These are phyloP conservation scores for Sphaerolaimus hirsutus DNA, from an alignment of 2,888 invertebrate genomes.

Conservation along the genomic window DNA sequence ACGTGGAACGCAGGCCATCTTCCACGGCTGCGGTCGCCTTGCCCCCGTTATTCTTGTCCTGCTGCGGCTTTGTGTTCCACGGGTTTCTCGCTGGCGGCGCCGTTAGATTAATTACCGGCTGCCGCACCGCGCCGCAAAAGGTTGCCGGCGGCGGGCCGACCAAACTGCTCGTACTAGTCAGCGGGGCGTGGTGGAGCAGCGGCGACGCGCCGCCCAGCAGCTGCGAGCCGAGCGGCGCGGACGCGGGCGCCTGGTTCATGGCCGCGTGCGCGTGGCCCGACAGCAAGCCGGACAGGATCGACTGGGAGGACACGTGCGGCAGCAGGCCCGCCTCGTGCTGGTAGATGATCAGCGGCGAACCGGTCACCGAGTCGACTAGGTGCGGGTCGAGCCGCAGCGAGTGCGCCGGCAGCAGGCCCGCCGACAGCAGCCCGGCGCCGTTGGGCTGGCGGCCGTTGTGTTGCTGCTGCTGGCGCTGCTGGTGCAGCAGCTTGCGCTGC, in stretches of 20 bases:
- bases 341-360: not conserved
- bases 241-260: not conserved
- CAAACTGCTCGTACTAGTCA: too few relatives aligned
- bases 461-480: not conserved
- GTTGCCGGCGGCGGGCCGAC: too few relatives aligned
- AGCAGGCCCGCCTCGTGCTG: not conserved
- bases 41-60: too few relatives aligned
- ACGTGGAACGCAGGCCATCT: too few relatives aligned
- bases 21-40: too few relatives aligned
- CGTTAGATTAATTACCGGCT: too few relatives aligned
- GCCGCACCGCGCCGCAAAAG: too few relatives aligned
- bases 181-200: too few relatives aligned
- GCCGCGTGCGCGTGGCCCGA: not conserved
- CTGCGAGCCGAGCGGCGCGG: not conserved
- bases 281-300: not conserved
- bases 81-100: too few relatives aligned
- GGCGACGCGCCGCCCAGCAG: not conserved
- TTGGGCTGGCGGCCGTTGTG: not conserved
- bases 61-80: too few relatives aligned
- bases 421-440: not conserved
- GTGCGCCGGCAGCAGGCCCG: not conserved
- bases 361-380: conserved; percentile 6
- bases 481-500: conserved; percentile 4
- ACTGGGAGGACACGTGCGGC: too few relatives aligned
- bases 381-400: not conserved